Conservation (phyloP, 2,113 vertebrate genomes). For the Myrmecobius fasciatus region DNA sequence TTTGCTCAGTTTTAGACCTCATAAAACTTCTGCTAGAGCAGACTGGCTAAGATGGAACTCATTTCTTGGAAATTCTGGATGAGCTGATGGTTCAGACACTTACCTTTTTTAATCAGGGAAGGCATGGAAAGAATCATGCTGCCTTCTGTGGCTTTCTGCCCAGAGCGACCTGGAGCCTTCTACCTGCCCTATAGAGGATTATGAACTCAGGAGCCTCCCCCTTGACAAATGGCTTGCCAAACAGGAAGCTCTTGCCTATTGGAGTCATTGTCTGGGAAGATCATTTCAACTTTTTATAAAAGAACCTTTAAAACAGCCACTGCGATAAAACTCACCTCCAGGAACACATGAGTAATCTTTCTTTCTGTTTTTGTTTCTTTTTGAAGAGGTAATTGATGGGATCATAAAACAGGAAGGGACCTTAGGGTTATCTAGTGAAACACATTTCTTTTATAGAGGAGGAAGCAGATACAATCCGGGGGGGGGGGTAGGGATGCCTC, state of each 20-base stretch:
- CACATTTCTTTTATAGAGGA: not conserved
- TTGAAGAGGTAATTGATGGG: not conserved
- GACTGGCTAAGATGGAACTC: slow-evolving; percentile 41
- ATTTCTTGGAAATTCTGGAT: slow-evolving; percentile 38
- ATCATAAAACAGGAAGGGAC: not conserved
- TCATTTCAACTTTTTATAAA: not conserved
- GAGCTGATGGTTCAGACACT: slow-evolving; percentile 46
- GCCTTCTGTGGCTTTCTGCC: not conserved
- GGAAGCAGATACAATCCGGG: not conserved
- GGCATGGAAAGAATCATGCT: not conserved
- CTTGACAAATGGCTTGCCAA: not conserved
- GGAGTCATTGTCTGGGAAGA: not conserved
- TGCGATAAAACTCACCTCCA: not conserved
- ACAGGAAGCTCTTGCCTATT: not conserved
- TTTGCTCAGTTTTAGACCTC: slow-evolving; percentile 24
- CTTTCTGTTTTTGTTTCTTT: not conserved
- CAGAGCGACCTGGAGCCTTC: not conserved
- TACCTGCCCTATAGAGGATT: not conserved
- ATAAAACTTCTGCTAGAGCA: not conserved
- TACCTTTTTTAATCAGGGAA: not conserved
- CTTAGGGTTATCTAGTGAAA: not conserved
- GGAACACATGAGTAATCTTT: not conserved
- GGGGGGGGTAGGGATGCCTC: not conserved
- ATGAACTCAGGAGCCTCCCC: not conserved
- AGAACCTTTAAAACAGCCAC: not conserved